A percentile compares a stretch with the other conserved stretches of the same genome.
Conservation (phyloP, 2,113 vertebrate genomes). For the Narcine bancroftii region DNA sequence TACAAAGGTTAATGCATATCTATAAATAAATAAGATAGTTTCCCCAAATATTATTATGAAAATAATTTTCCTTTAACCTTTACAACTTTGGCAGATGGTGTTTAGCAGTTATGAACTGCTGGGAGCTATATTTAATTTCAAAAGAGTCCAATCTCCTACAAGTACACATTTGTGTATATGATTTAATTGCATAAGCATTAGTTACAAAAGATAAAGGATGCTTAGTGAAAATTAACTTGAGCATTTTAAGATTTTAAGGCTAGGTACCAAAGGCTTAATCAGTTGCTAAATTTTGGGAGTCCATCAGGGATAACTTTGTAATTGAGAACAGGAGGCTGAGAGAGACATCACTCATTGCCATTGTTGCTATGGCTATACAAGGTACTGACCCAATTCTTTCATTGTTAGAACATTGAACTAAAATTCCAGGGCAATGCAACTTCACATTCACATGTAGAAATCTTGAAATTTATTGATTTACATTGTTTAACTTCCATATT, state of each 20-base stretch:
- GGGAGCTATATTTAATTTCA: conserved; percentile 26
- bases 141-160: background rate
- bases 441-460: background rate
- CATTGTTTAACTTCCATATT: background rate
- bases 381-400: background rate
- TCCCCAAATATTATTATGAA: background rate
- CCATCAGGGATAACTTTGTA: background rate
- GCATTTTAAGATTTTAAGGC: background rate
- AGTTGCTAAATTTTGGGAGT: background rate
- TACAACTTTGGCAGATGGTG: background rate
- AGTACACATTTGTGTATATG: conserved; percentile 18
- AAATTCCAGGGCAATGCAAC: conserved; percentile 2
- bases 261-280: conserved; percentile 7
- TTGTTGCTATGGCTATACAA: background rate
- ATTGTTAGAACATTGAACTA: background rate
- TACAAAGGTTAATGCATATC: background rate
- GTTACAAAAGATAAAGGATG: conserved; percentile 3
- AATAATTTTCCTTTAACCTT: background rate
- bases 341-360: background rate
- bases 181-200: background rate
- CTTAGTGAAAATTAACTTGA: conserved; percentile 21
- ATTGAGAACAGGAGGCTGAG: background rate
- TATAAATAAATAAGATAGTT: background rate
- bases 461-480: background rate
- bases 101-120: background rate